A percentile compares a stretch with the other conserved stretches of the same genome.
These are phyloP conservation scores for Australoheros scitulus DNA, from an alignment of 2,113 vertebrate species.

Conservation along the genomic window DNA sequence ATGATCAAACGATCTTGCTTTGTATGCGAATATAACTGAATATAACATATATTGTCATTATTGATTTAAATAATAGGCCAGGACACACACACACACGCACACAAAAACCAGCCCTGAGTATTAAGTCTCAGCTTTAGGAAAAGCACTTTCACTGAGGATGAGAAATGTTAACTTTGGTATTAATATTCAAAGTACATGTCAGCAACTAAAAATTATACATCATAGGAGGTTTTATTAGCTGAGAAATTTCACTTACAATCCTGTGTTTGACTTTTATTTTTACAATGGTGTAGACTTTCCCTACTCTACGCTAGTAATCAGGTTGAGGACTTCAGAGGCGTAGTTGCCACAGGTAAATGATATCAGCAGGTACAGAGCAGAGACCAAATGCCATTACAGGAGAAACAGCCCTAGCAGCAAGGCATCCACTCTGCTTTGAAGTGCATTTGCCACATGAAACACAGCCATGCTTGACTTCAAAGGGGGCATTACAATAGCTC, in stretches of 20 bases:
- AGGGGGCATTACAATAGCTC: conserved; percentile 68
- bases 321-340: conserved; percentile 51
- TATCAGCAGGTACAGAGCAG: conserved; percentile 67
- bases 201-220: conserved; percentile 32
- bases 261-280: conserved; percentile 33
- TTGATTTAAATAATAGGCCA: not conserved
- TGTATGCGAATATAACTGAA: not conserved
- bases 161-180: conserved; percentile 1
- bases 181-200: conserved; percentile 32
- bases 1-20: not conserved
- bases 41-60: not conserved
- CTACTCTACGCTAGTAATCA: conserved; percentile 42
- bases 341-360: conserved; percentile 68
- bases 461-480: conserved; percentile 71
- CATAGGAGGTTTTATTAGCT: conserved; percentile 17
- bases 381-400: conserved; percentile 54
- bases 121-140: not conserved
- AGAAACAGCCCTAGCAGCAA: conserved; percentile 54
- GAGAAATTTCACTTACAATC: conserved; percentile 32
- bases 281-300: not conserved
- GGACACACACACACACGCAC: no score
- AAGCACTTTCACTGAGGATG: conserved; percentile 5
- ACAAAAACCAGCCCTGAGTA: not conserved
- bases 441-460: conserved; percentile 76
- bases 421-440: conserved; percentile 70